These are phyloP conservation scores for Ptychobarbus kaznakovi DNA, from an alignment of 2,797 vertebrate species.

Conservation along the genomic window DNA sequence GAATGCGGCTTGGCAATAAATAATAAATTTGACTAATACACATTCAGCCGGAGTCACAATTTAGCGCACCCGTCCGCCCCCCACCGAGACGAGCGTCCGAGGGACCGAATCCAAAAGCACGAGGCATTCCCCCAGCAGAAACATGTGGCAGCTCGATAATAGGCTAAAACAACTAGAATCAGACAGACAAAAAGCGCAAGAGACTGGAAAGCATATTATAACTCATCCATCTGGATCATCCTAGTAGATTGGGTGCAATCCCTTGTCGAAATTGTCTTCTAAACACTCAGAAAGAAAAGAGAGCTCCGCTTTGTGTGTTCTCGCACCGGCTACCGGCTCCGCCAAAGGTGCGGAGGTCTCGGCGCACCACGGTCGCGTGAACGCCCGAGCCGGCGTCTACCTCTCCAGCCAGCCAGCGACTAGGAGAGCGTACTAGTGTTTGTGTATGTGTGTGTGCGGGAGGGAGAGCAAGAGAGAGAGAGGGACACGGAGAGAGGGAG, in stretches of 20 bases:
- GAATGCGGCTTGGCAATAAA: conserved; percentile 80
- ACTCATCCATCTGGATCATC: conserved; percentile 83
- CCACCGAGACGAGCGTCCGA: background rate
- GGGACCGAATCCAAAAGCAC: conserved; percentile 66
- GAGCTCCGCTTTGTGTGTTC: conserved; percentile 72
- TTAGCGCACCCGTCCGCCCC: conserved; percentile 69
- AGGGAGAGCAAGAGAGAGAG: conserved; percentile 35
- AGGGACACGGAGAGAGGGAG: conserved; percentile 66
- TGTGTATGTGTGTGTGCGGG: conserved; percentile 64
- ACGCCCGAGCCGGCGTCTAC: conserved; percentile 64
- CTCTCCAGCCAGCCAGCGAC: conserved; percentile 68
- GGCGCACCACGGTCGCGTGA: conserved; percentile 51
- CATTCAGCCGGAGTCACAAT: conserved; percentile 76
- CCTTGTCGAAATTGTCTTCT: conserved; percentile 81
- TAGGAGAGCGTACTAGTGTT: conserved; percentile 66
- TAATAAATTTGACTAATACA: conserved; percentile 83
- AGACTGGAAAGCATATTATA: conserved; percentile 83
- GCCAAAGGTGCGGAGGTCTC: conserved; percentile 72
- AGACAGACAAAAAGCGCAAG: conserved; percentile 57
- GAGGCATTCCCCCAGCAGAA: conserved; percentile 74
- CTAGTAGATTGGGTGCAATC: conserved; percentile 81
- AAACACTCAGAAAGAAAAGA: conserved; percentile 80
- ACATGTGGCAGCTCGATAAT: conserved; percentile 81
- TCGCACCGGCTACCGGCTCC: conserved; percentile 75
- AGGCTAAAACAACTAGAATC: conserved; percentile 82